These are phyloP conservation scores for Eurystomus glaucurus DNA, from an alignment of 2,797 vertebrate species.

Conservation along the genomic window DNA sequence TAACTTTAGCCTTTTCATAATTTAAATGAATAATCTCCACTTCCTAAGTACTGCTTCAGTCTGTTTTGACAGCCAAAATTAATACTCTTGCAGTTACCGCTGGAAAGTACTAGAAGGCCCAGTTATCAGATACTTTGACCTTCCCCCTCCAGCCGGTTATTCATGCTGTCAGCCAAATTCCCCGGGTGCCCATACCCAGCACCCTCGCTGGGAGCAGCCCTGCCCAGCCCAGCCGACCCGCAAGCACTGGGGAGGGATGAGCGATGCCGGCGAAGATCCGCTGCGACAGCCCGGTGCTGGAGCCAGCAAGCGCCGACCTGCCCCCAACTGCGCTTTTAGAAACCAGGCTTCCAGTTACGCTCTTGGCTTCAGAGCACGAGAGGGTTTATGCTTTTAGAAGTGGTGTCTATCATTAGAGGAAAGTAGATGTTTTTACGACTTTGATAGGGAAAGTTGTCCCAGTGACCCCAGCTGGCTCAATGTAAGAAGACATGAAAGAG, in stretches of 20 bases:
- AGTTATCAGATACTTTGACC: neutral
- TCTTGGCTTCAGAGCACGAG: neutral
- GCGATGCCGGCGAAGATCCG: fast-evolving
- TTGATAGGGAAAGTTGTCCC: neutral
- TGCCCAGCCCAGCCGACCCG: neutral
- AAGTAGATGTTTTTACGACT: neutral
- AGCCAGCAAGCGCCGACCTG: fast-evolving
- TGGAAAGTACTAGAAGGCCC: slow-evolving; percentile 41
- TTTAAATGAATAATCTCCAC: slow-evolving; percentile 64
- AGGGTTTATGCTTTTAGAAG: neutral
- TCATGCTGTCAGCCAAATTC: neutral
- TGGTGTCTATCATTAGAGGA: fast-evolving
- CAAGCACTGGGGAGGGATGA: fast-evolving
- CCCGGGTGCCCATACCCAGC: fast-evolving
- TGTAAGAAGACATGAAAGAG: neutral
- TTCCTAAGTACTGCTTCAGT: slow-evolving; percentile 40
- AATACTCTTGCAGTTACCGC: slow-evolving; percentile 5
- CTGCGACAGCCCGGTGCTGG: fast-evolving
- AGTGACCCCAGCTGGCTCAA: neutral
- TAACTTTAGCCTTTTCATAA: slow-evolving; percentile 63
- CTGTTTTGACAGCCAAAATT: slow-evolving; percentile 66
- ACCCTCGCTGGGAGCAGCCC: fast-evolving
- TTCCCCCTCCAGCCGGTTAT: neutral
- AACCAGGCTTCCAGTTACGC: neutral
- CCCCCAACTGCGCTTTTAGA: fast-evolving